Evolutionary conservation across 2,888 invertebrate species (phyloP).

Genomic region (Troides oblongomaculatus): DNA sequence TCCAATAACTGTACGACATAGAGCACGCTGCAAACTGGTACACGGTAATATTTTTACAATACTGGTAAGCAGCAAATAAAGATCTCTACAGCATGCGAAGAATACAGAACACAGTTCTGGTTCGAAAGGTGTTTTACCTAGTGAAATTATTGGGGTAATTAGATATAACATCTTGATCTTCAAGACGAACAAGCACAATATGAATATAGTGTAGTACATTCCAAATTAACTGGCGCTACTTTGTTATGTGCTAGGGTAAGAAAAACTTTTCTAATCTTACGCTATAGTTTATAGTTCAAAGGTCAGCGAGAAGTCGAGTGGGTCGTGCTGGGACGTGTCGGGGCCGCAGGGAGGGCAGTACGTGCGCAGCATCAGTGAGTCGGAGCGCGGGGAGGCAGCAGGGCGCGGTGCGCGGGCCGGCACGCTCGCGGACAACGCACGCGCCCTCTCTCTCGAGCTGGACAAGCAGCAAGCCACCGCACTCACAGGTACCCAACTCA

Average conservation of each 20-base stretch:
- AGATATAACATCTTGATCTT: too few relatives aligned
- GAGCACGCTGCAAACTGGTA: too few relatives aligned
- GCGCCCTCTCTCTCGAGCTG: slow-evolving; percentile 85
- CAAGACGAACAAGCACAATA: too few relatives aligned
- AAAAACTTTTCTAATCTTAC: too few relatives aligned
- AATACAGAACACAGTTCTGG: too few relatives aligned
- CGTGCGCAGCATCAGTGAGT: slow-evolving; percentile 81
- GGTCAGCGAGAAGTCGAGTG: slow-evolving; percentile 46
- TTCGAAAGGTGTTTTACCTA: too few relatives aligned
- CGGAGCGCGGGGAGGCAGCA: slow-evolving; percentile 46
- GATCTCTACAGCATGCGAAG: too few relatives aligned
- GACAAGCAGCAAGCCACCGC: slow-evolving; percentile 77
- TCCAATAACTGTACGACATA: too few relatives aligned
- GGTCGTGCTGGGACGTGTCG: slow-evolving; percentile 70
- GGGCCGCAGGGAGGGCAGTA: slow-evolving; percentile 60
- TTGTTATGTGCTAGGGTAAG: background rate
- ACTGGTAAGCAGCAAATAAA: too few relatives aligned
- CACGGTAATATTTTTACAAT: too few relatives aligned
- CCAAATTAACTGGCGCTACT: background rate
- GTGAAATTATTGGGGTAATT: too few relatives aligned
- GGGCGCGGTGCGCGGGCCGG: slow-evolving; percentile 34
- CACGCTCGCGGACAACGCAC: slow-evolving; percentile 76
- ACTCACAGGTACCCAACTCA: slow-evolving; percentile 45
- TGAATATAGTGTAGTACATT: too few relatives aligned
- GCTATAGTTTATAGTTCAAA: slow-evolving; percentile 32